These are phyloP conservation scores for Tursiops truncatus DNA, from an alignment of 2,113 vertebrate genomes.

Conservation along the genomic window DNA sequence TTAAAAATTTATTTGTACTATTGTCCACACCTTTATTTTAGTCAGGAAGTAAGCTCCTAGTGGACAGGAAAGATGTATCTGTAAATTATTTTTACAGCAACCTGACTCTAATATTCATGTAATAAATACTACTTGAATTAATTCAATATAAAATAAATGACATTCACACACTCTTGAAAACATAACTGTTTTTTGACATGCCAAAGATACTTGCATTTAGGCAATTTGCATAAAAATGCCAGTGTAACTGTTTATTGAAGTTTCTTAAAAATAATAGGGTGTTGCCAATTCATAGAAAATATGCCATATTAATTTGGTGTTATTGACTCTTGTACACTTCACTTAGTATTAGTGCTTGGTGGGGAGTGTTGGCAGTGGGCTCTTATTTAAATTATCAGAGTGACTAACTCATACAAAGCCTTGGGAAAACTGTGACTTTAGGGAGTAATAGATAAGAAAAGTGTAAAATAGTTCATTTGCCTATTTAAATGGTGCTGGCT, in stretches of 20 bases:
- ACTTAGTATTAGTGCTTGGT: not conserved
- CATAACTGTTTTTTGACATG: conserved; percentile 36
- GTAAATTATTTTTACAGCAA: not conserved
- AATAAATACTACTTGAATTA: conserved; percentile 10
- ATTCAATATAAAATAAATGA: not conserved
- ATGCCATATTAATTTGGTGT: not conserved
- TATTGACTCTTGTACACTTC: conserved; percentile 55
- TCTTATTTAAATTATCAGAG: not conserved
- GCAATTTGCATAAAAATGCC: not conserved
- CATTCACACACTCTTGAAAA: conserved; percentile 61
- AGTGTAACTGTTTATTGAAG: not conserved
- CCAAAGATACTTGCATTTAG: not conserved
- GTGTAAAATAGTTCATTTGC: not conserved
- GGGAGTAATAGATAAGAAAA: not conserved
- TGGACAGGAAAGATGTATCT: conserved; percentile 66
- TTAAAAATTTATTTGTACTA: conserved; percentile 34
- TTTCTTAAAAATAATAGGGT: not conserved
- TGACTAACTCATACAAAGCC: not conserved
- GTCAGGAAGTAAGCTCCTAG: conserved; percentile 69
- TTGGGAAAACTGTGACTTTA: conserved; percentile 27
- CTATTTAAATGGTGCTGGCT: conserved; percentile 31
- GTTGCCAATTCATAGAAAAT: not conserved
- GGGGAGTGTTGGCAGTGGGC: not conserved
- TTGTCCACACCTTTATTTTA: conserved; percentile 37
- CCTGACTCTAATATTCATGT: not conserved